Conservation (phyloP, 2,797 vertebrate genomes). For the Euphonia xanthogaster region DNA sequence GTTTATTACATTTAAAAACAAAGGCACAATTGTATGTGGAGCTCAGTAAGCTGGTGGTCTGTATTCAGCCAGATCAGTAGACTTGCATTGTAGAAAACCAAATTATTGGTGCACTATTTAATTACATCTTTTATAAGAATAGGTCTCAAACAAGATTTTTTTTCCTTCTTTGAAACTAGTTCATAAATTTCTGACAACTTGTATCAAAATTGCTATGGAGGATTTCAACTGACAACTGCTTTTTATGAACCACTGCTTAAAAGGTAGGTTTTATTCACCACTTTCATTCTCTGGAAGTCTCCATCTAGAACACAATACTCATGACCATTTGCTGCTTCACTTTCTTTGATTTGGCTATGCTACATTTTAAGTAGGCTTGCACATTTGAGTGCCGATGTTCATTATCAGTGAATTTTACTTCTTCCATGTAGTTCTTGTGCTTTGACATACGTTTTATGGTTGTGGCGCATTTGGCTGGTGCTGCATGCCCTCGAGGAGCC, state of each 20-base stretch:
- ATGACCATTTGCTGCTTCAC: background rate
- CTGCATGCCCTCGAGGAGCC: background rate
- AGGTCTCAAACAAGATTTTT: background rate
- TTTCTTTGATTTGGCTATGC: background rate
- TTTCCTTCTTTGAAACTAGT: background rate
- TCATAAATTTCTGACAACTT: background rate
- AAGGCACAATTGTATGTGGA: background rate
- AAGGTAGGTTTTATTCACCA: background rate
- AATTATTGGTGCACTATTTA: background rate
- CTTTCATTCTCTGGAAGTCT: background rate
- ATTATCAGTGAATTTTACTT: background rate
- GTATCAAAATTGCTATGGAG: background rate
- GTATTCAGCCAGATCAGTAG: background rate
- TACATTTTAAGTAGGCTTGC: background rate
- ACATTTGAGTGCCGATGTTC: background rate
- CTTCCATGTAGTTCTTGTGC: background rate
- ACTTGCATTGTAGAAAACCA: background rate
- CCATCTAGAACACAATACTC: background rate
- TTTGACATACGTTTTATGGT: background rate
- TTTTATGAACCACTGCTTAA: background rate
- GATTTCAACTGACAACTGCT: background rate
- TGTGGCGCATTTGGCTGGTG: background rate
- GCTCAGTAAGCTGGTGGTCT: background rate
- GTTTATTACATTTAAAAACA: background rate
- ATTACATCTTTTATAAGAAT: fast-evolving